Base-by-base conservation (phyloP, 1,140 invertebrate species). In the Trichonephila clavipes region DNA sequence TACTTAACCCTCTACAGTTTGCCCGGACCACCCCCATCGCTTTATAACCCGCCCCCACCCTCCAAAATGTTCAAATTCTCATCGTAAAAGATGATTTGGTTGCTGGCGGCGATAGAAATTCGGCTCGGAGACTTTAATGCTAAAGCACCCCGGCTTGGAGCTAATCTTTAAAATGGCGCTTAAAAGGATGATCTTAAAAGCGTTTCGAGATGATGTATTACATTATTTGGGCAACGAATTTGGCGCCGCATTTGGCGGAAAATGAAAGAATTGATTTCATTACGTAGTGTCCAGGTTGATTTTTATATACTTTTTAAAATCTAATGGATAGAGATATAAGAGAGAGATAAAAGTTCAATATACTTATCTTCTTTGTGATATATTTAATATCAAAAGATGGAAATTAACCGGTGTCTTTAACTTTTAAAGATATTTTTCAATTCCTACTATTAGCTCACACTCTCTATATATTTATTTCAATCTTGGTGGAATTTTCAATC, bases 111-210 rank as follows among this genome's bases (percentile, higher is more conserved):
- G 24, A 77, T 89, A 77, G 88, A 82, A 82, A 64, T 87, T 87
- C 85, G 87, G 87, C 61, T n/a, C 19, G 85, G 85, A 10, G 85
- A 64, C 61, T 87, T 86, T 87, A 69, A 51, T 90, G 44, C 72
- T 61, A 28, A 81, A 90, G 88, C 66, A 66, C 87, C 87, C 64
- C 62, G 44, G 28, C 28, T 91, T 40, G 69, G 59, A 66, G 90
- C 90, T 92, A 92, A 92, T 92, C 90, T 92, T 87, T 92, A 87
- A 92, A 92, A 92, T 87, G 90, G 90, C 59, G 90, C 90, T 92
- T 92, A 92, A 92, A 86, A 77, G 90, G 90, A 92, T 86, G 18
- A 87, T 72, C 90, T 92, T 87, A 69, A 87, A 90, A 92, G 82
- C 90, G 77, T 77, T 83, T 61, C 90, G 81, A n/a, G 90, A 83